Percentiles rank a stretch among this genome's conserved stretches.
phyloP scores from a whole-genome alignment of 2,113 vertebrate genomes.

The Machaerirhynchus nigripectus region DNA sequence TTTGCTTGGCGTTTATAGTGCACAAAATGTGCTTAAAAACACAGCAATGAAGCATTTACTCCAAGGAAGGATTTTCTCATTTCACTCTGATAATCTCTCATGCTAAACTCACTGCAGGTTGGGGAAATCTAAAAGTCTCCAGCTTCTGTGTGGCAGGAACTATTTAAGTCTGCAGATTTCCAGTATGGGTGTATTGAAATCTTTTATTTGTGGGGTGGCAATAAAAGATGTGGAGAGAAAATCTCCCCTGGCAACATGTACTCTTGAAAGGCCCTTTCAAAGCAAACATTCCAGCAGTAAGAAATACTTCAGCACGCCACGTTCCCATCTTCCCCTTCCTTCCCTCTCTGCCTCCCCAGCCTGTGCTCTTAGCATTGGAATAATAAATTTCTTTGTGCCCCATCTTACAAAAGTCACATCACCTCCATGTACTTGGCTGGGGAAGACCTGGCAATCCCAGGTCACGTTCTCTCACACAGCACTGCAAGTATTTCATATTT shows the following conservation, averaged over 20 bases:
- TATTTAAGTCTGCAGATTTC: background rate
- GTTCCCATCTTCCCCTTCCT: background rate
- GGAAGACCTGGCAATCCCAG: background rate
- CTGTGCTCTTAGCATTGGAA: background rate
- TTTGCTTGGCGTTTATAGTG: background rate
- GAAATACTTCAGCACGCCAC: background rate
- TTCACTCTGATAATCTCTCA: background rate
- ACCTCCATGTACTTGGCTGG: background rate
- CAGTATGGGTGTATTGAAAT: background rate
- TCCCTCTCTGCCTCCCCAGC: background rate
- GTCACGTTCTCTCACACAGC: background rate
- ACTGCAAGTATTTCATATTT: background rate
- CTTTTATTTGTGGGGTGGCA: slow-evolving; percentile 7
- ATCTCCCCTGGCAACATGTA: slow-evolving; percentile 43
- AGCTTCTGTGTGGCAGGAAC: background rate
- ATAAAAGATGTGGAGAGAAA: slow-evolving; percentile 14
- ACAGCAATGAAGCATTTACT: background rate
- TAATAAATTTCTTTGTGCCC: background rate
- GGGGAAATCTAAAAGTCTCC: background rate
- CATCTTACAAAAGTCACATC: background rate
- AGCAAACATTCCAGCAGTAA: background rate
- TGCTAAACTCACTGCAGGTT: background rate
- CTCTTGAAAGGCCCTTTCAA: slow-evolving; percentile 33
- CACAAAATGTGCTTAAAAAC: background rate
- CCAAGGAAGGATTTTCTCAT: background rate